Conservation (phyloP, 2,113 vertebrate genomes). For the Gnathonemus longibarbis region DNA sequence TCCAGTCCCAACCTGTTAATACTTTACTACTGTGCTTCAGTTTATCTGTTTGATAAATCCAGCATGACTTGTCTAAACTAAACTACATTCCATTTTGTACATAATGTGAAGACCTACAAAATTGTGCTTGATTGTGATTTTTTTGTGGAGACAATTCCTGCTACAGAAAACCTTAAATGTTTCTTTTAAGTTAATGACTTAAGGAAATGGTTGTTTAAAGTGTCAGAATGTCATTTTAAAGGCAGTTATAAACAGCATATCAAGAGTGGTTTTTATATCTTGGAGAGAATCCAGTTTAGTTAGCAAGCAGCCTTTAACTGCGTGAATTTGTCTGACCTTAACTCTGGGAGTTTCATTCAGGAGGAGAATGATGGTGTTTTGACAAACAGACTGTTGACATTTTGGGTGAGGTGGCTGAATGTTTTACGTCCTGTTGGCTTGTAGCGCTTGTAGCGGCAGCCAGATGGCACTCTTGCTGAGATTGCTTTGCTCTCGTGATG, state of each 20-base stretch:
- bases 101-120: neutral
- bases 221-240: neutral
- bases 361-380: neutral
- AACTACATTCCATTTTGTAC: conserved; percentile 11
- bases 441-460: neutral
- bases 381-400: neutral
- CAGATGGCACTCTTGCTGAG: neutral
- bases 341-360: conserved; percentile 7
- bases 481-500: neutral
- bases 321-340: neutral
- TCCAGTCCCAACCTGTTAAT: no score
- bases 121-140: neutral
- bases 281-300: neutral
- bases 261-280: neutral
- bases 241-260: neutral
- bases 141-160: neutral
- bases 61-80: neutral
- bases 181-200: neutral
- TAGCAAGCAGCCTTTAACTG: neutral
- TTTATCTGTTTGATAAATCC: neutral
- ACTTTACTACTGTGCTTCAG: neutral
- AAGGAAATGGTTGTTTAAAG: neutral
- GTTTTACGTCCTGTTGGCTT: neutral
- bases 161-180: neutral
- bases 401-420: neutral